Evolutionary conservation across 2,797 vertebrate species (phyloP).

Genomic region (Stomatorhinus walkeri): DNA sequence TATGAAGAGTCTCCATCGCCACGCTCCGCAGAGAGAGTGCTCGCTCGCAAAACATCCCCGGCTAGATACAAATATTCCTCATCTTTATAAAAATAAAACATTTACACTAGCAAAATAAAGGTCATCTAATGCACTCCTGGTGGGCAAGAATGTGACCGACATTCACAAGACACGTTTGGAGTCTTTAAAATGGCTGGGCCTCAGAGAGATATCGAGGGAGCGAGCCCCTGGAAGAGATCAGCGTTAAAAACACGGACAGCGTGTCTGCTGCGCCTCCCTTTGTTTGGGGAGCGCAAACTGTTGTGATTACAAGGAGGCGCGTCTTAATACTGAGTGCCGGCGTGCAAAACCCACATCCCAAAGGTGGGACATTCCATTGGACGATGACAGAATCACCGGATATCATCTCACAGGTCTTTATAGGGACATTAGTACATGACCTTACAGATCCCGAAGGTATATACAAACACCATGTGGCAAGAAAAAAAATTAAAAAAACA

Average conservation of each 20-base stretch:
- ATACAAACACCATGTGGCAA: background rate
- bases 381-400: background rate
- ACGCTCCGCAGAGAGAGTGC: background rate
- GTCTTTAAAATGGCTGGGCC: background rate
- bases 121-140: constrained; percentile 29
- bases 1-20: background rate
- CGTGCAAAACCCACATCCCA: background rate
- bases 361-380: background rate
- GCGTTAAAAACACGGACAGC: background rate
- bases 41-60: background rate
- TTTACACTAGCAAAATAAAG: constrained; percentile 44
- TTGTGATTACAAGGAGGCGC: background rate
- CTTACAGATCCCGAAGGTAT: background rate
- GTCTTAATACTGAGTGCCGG: background rate
- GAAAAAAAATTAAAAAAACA: background rate
- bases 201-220: background rate
- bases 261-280: background rate
- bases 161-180: background rate
- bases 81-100: constrained; percentile 47
- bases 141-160: constrained; percentile 1
- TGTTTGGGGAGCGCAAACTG: background rate
- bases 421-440: background rate
- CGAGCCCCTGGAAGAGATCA: background rate
- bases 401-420: background rate
- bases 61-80: constrained; percentile 24